Evolutionary conservation across 2,797 vertebrate species (phyloP).

Genomic region (Pseudomugil gertrudae): DNA sequence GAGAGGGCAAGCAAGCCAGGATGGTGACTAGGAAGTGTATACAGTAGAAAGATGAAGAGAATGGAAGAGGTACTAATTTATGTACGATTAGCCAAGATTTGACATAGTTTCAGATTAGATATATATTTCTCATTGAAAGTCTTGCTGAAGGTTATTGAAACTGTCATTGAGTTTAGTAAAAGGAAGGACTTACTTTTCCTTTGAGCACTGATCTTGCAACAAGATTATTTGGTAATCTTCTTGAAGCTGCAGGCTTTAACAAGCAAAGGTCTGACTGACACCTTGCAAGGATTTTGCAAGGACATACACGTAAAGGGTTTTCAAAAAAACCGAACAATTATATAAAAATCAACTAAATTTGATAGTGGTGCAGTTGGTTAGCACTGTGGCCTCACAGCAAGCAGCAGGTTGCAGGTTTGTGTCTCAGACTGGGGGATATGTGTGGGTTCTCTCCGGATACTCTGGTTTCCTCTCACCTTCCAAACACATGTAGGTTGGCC

Average conservation of each 20-base stretch:
- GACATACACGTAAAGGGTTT: too few relatives aligned
- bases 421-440: too few relatives aligned
- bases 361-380: too few relatives aligned
- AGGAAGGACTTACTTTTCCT: slow-evolving; percentile 25
- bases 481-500: too few relatives aligned
- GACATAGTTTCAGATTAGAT: slow-evolving; percentile 4
- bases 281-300: too few relatives aligned
- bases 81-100: slow-evolving; percentile 26
- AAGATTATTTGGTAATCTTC: slow-evolving; percentile 31
- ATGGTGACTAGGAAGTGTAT: slow-evolving; percentile 32
- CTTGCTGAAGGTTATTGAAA: neutral
- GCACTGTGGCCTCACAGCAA: too few relatives aligned
- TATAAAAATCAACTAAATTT: too few relatives aligned
- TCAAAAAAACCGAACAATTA: too few relatives aligned
- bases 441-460: too few relatives aligned
- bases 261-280: neutral
- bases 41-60: slow-evolving; percentile 20
- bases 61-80: slow-evolving; percentile 34
- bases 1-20: slow-evolving; percentile 41
- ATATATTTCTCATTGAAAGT: slow-evolving; percentile 12
- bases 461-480: too few relatives aligned
- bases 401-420: too few relatives aligned
- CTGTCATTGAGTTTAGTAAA: neutral
- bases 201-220: slow-evolving; percentile 13
- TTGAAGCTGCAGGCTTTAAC: slow-evolving; percentile 9